Evolutionary conservation across 2,113 vertebrate genomes (phyloP).

Genomic region (Diadophis punctatus): DNA sequence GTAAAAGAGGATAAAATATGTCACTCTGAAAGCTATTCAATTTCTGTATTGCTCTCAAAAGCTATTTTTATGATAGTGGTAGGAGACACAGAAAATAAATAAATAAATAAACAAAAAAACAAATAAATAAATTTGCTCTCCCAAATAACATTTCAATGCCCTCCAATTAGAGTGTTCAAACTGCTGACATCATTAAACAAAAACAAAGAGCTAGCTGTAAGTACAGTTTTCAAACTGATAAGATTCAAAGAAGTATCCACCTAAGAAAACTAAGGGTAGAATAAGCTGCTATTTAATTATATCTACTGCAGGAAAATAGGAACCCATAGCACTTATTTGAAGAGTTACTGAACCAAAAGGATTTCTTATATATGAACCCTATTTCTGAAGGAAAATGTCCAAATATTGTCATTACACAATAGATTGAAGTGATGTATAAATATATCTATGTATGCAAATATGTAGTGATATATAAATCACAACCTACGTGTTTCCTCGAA

Average conservation of each 20-base stretch:
- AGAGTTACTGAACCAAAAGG: background rate
- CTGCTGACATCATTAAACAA: background rate
- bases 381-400: background rate
- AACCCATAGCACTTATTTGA: background rate
- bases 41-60: conserved; percentile 49
- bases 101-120: conserved; percentile 19
- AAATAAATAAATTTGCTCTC: conserved; percentile 41
- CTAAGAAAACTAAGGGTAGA: background rate
- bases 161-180: background rate
- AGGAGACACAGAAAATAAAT: conserved; percentile 24
- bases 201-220: background rate
- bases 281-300: background rate
- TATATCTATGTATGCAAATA: no score
- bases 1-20: conserved; percentile 60
- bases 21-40: conserved; percentile 64
- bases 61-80: conserved; percentile 47
- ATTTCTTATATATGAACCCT: background rate
- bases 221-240: background rate
- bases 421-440: no score
- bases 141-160: conserved; percentile 17
- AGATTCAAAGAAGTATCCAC: fast-evolving
- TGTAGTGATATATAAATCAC: background rate
- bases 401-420: background rate
- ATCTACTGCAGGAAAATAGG: background rate
- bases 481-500: background rate